A percentile compares a stretch with the other conserved stretches of the same genome.
Evolutionary conservation across 2,113 vertebrate species (phyloP).

Genomic region (Lamprotornis superbus): DNA sequence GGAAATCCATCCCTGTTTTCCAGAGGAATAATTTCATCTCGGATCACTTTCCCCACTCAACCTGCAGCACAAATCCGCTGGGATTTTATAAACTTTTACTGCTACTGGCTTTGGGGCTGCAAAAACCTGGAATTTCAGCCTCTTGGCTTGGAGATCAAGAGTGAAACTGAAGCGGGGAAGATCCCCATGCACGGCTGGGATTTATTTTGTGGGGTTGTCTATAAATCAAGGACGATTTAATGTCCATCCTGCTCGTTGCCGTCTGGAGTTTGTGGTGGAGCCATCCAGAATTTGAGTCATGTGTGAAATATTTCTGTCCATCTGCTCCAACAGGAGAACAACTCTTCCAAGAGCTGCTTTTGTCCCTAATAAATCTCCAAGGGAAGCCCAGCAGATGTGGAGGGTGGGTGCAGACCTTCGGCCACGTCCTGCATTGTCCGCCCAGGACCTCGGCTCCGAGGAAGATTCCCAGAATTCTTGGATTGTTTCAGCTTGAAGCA

Average conservation of each 20-base stretch:
- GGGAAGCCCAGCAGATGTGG: conserved; percentile 49
- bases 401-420: background rate
- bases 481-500: background rate
- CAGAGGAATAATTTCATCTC: background rate
- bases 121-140: background rate
- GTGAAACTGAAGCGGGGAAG: background rate
- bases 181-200: conserved; percentile 11
- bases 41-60: background rate
- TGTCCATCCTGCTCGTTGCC: background rate
- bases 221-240: background rate
- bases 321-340: conserved; percentile 10
- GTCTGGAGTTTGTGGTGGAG: background rate
- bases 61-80: background rate
- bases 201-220: background rate
- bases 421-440: background rate
- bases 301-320: conserved; percentile 39
- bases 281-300: conserved; percentile 47
- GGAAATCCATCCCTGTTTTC: background rate
- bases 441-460: background rate
- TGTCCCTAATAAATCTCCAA: background rate
- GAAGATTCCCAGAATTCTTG: conserved; percentile 40
- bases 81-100: conserved; percentile 27
- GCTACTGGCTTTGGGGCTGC: conserved; percentile 15
- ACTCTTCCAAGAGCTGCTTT: conserved; percentile 43
- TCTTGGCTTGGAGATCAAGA: conserved; percentile 31